Evolutionary conservation across 2,113 vertebrate species (phyloP).

Genomic region (Tenrec ecaudatus): DNA sequence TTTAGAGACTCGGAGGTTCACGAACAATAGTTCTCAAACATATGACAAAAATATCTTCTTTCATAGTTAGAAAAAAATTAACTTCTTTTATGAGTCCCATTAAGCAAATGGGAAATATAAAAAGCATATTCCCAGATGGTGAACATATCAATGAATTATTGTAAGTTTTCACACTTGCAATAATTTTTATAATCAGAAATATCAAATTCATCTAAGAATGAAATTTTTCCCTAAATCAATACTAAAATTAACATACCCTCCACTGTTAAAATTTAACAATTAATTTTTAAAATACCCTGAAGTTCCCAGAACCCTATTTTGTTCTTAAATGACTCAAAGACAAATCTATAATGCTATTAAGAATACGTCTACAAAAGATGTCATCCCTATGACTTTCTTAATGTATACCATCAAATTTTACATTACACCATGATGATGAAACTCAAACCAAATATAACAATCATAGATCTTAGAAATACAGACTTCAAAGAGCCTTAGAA

Average conservation of each 20-base stretch:
- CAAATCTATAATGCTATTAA: conserved; percentile 37
- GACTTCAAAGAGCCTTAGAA: conserved; percentile 40
- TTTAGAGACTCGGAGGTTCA: conserved; percentile 6
- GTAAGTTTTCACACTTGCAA: conserved; percentile 32
- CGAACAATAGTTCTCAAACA: conserved; percentile 34
- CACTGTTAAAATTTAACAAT: conserved; percentile 53
- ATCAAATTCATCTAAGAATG: conserved; percentile 47
- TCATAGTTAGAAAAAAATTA: conserved; percentile 21
- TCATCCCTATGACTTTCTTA: conserved; percentile 30
- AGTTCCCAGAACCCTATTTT: neutral
- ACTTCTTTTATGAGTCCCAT: conserved; percentile 16
- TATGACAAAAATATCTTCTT: conserved; percentile 10
- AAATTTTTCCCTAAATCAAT: conserved; percentile 55
- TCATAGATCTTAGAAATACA: conserved; percentile 23
- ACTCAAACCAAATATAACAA: conserved; percentile 43
- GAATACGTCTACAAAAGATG: conserved; percentile 35
- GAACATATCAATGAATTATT: conserved; percentile 39
- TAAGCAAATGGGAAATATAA: conserved; percentile 46
- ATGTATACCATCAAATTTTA: conserved; percentile 3
- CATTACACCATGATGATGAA: conserved; percentile 46
- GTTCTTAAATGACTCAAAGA: conserved; percentile 46
- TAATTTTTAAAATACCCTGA: conserved; percentile 51
- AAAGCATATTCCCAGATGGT: conserved; percentile 49
- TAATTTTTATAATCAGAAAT: conserved; percentile 60
- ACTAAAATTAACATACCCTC: conserved; percentile 55